phyloP scores from a whole-genome alignment of 2,888 invertebrate genomes.

The Terebella lapidaria region DNA sequence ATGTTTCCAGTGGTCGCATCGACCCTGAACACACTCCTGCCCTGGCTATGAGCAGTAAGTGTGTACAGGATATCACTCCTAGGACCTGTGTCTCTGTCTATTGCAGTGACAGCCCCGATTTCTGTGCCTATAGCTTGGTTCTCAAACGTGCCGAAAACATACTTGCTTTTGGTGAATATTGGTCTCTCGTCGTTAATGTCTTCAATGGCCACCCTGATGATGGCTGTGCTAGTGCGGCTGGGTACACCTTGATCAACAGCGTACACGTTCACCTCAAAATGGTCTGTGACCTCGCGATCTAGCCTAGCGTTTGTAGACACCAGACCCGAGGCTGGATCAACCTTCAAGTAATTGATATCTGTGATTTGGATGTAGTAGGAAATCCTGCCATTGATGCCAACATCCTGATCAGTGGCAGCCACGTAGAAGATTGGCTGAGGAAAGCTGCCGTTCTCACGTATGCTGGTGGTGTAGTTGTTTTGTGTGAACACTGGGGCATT shows the following conservation, averaged over 20 bases:
- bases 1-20: constrained; percentile 79
- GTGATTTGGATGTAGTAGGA: constrained; percentile 9
- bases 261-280: constrained; percentile 15
- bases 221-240: constrained; percentile 7
- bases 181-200: constrained; percentile 25
- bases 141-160: constrained; percentile 21
- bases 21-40: constrained; percentile 54
- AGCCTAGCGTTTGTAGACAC: constrained; percentile 12
- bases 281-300: constrained; percentile 17
- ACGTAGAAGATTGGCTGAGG: constrained; percentile 12
- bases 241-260: constrained; percentile 22
- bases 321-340: constrained; percentile 11
- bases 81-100: constrained; percentile 20
- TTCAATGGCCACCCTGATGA: constrained; percentile 15
- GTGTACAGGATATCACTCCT: constrained; percentile 17
- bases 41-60: not conserved
- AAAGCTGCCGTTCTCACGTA: constrained; percentile 17
- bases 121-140: constrained; percentile 18
- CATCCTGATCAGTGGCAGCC: constrained; percentile 19
- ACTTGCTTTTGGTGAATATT: constrained; percentile 15
- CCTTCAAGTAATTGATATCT: constrained; percentile 9
- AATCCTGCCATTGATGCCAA: constrained; percentile 17
- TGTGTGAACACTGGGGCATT: constrained; percentile 8
- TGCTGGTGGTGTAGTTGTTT: constrained; percentile 6
- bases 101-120: constrained; percentile 22